These are phyloP conservation scores for Cyclina sinensis DNA, from an alignment of 1,140 invertebrate species.

Conservation along the genomic window DNA sequence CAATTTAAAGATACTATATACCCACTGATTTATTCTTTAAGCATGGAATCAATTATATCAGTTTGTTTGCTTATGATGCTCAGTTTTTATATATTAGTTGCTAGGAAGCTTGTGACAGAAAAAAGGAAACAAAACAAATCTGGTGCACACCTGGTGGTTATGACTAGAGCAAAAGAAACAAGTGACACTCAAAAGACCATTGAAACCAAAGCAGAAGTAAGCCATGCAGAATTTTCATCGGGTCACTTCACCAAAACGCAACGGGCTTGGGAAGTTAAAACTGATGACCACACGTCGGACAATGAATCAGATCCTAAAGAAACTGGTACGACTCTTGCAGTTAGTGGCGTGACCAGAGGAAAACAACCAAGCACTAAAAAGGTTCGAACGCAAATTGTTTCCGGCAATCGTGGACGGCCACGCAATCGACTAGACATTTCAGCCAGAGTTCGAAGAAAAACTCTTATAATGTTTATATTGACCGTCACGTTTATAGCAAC, in stretches of 20 bases:
- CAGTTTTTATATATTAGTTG: slow-evolving; percentile 17
- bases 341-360: neutral
- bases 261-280: neutral
- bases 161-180: neutral
- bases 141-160: neutral
- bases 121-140: neutral
- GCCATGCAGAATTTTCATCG: neutral
- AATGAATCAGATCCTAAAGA: neutral
- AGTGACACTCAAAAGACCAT: no score
- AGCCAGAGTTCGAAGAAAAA: slow-evolving; percentile 26
- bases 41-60: neutral
- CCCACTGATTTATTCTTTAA: slow-evolving; percentile 3
- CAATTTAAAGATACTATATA: neutral
- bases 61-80: slow-evolving; percentile 30
- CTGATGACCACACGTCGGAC: neutral
- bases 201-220: neutral
- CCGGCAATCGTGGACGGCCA: neutral
- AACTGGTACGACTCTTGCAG: neutral
- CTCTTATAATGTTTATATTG: slow-evolving; percentile 58
- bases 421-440: neutral
- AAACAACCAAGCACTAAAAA: neutral
- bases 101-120: neutral
- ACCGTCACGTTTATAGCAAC: slow-evolving; percentile 49
- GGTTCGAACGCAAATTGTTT: neutral
- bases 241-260: neutral